Base-by-base conservation (phyloP, 2,888 invertebrate genomes). In the Drosophila diplacantha region DNA sequence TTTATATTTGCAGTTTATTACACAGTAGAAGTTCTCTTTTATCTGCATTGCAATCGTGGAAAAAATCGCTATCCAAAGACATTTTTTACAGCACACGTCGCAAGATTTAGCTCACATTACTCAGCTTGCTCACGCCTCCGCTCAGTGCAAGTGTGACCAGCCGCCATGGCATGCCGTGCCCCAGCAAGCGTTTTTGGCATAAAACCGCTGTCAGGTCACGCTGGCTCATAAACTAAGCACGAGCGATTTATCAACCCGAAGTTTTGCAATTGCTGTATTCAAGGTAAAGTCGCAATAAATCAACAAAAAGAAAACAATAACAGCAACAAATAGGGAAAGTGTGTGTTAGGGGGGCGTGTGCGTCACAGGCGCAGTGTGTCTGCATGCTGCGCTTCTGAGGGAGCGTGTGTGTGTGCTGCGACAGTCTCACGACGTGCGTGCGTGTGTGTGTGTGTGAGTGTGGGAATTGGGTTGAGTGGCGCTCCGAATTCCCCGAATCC, bases 391-490 rank as follows among this genome's bases (percentile, higher is more conserved):
- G 11, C 6, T 22, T 37, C 24, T 16, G 26, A 14, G 26, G 18
- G n/a, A 3, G 29, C 3, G 31, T 39, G 26, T 26, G 51, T 29
- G 51, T 51, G 26, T 18, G 44, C 29, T 29, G 29, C 29, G 18
- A 18, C 44, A 29, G 18, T 31, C 44, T 14, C 14, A 29, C 50
- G 26, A 11, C 9, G 14, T 4, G 16, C 5, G n/a, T 3, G 31
- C 39, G 51, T 18, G 31, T 18, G 9, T 9, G 38, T 52, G 39
- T 50, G 37, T 1, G 31, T 5, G 39, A 32, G 56, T 34, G 24
- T 39, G 43, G 22, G 29, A 52, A 52, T 52, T 52, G 31, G 52
- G 52, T 52, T 52, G 52, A 52, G 39, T 47, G 44, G 14, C 20
- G 14, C 20, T 20, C 31, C n/a, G 44, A 31, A 31, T 46, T 31